These are phyloP conservation scores for Drosophila meridionalis DNA, from an alignment of 2,888 invertebrate genomes.

Conservation along the genomic window DNA sequence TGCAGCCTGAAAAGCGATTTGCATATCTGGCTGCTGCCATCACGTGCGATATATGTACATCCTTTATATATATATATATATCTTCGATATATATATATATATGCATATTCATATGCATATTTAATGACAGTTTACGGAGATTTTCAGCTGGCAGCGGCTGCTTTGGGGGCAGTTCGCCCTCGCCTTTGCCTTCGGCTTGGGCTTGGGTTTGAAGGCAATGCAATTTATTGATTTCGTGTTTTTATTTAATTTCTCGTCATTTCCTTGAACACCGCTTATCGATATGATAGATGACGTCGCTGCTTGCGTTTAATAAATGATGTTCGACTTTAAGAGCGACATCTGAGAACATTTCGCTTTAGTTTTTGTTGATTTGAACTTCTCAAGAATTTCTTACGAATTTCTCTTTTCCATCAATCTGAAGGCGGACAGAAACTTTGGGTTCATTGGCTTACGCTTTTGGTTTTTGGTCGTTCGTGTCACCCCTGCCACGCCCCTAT, in stretches of 20 bases:
- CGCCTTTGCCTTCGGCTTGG: constrained; percentile 1
- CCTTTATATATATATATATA: constrained; percentile 30
- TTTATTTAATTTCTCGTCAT: constrained; percentile 69
- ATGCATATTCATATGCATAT: constrained; percentile 62
- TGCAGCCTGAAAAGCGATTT: constrained; percentile 13
- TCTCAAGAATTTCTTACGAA: constrained; percentile 47
- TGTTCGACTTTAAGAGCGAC: constrained; percentile 50
- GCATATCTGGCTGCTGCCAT: constrained; percentile 14
- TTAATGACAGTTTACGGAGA: constrained; percentile 64
- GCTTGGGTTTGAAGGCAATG: constrained; percentile 38
- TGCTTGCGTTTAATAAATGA: constrained; percentile 57
- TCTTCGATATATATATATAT: background rate
- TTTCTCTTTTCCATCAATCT: constrained; percentile 35
- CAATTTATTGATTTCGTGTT: constrained; percentile 74
- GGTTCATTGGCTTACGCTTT: constrained; percentile 58
- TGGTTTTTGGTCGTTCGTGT: background rate
- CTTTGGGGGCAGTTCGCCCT: constrained; percentile 1
- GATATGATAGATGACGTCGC: constrained; percentile 29
- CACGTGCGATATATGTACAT: constrained; percentile 7
- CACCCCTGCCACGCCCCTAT: background rate
- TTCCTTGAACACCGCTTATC: constrained; percentile 40
- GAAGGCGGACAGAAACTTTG: constrained; percentile 3
- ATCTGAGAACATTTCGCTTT: constrained; percentile 33
- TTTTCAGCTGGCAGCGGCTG: constrained; percentile 31
- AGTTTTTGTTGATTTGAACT: constrained; percentile 3